A percentile compares a stretch with the other conserved stretches of the same genome.
Conservation (phyloP, 2,113 vertebrate genomes). For the Rhinoderma darwinii region DNA sequence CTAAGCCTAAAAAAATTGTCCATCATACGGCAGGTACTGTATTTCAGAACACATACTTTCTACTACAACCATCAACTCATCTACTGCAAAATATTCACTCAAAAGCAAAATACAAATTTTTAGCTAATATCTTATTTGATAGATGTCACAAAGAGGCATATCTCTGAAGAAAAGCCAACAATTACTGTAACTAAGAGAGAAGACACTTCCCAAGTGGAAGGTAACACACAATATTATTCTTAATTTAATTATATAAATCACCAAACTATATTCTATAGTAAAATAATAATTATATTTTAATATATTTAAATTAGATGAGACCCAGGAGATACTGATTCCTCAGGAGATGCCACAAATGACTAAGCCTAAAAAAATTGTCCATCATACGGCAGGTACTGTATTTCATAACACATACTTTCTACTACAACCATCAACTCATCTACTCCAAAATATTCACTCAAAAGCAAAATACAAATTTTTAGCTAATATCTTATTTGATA, state of each 20-base stretch:
- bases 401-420: background rate
- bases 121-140: slow-evolving; percentile 23
- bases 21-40: too few species aligned
- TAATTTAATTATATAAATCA: background rate
- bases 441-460: background rate
- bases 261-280: background rate
- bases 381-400: slow-evolving; percentile 70
- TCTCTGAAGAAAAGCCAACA: background rate
- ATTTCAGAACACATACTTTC: too few species aligned
- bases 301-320: slow-evolving; percentile 25
- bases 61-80: too few species aligned
- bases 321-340: too few species aligned
- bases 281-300: background rate
- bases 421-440: background rate
- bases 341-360: too few species aligned
- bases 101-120: background rate
- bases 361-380: too few species aligned
- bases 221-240: slow-evolving; percentile 50
- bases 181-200: slow-evolving; percentile 46
- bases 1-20: too few species aligned
- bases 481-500: background rate
- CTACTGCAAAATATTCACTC: too few species aligned
- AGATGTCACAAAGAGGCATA: background rate
- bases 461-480: background rate
- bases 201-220: slow-evolving; percentile 54